phyloP scores from a whole-genome alignment of 2,888 invertebrate genomes.

The Patella depressa region DNA sequence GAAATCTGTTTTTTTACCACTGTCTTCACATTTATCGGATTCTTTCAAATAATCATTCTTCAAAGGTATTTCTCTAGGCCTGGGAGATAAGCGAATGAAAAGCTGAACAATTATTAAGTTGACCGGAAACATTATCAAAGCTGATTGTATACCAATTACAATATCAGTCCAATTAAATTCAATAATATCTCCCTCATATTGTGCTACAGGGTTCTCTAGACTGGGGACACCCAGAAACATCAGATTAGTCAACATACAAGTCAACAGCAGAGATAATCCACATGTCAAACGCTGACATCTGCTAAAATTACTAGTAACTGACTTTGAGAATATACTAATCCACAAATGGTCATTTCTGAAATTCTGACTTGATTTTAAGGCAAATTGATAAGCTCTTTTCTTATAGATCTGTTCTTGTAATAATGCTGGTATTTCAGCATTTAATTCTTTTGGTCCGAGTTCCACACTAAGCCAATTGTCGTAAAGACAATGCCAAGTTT shows the following conservation, averaged over 20 bases:
- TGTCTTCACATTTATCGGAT: no score
- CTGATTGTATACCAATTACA: conserved; percentile 55
- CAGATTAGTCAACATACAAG: conserved; percentile 64
- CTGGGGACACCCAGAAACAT: conserved; percentile 63
- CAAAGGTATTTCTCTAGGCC: neutral
- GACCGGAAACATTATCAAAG: conserved; percentile 57
- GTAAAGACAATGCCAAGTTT: conserved; percentile 56
- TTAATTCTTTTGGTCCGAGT: conserved; percentile 38
- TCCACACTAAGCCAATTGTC: conserved; percentile 60
- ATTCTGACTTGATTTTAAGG: conserved; percentile 45
- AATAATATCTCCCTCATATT: conserved; percentile 37
- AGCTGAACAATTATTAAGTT: conserved; percentile 53
- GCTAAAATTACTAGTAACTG: conserved; percentile 56
- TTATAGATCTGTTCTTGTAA: conserved; percentile 34
- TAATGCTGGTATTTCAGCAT: conserved; percentile 43
- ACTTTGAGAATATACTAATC: conserved; percentile 65
- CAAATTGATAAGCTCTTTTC: conserved; percentile 43
- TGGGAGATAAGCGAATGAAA: conserved; percentile 42
- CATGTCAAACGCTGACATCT: conserved; percentile 65
- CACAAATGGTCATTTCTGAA: conserved; percentile 64
- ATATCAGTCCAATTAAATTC: conserved; percentile 45
- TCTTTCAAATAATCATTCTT: no score
- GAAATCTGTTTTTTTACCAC: no score
- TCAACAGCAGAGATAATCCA: conserved; percentile 58
- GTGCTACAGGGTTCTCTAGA: conserved; percentile 52